Base-by-base conservation (phyloP, 2,797 vertebrate species). In the Microctenopoma stevenorrisi region DNA sequence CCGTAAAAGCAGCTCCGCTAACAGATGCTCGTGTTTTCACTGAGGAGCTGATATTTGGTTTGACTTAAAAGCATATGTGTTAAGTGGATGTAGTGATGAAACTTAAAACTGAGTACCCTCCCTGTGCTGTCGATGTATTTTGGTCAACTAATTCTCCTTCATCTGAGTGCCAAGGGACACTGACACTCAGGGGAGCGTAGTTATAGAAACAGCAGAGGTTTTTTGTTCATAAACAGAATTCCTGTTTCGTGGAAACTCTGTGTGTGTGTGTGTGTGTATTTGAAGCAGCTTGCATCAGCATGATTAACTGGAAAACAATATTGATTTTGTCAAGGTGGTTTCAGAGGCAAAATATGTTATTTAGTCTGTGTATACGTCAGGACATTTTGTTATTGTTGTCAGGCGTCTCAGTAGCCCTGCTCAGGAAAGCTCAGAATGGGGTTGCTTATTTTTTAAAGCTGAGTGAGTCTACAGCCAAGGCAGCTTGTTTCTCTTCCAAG, bases 131-230 rank as follows among this genome's bases (percentile, higher is more conserved):
- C 2, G 4, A 55, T 77, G 68, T 72, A 22, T 85, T 81, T 79
- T 67, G 56, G 75, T 85, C 78, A 83, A 86, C 83, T 66, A 80
- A 65, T 81, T 88, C 64, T 86, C 73, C 57, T 68, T 78, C 73
- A 62, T 61, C 44, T 49, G 49, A 48, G 60, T 48, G 37, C 74
- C 74, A 33, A 56, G 80, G 78, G 87, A 88, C 50, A 3, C 16
- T 69, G 72, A 59, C 76, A 43, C 74, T 47, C 75, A 48, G 13
- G 82, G 68, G 81, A 75, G 54, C 52, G 64, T 47, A 64, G 81
- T 70, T 70, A 66, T 74, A 82, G 83, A 85, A 87, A 83, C 68
- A 83, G 78, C 68, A 53, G 49, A 35, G 62, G 42, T 44, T 78
- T 16, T 11, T 60, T 64, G 42, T 72, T 59, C 75, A 66, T 53